Evolutionary conservation across 2,113 vertebrate genomes (phyloP), one percentile per base, ranked within the genome.

Genomic region (Edolisoma coerulescens): DNA sequence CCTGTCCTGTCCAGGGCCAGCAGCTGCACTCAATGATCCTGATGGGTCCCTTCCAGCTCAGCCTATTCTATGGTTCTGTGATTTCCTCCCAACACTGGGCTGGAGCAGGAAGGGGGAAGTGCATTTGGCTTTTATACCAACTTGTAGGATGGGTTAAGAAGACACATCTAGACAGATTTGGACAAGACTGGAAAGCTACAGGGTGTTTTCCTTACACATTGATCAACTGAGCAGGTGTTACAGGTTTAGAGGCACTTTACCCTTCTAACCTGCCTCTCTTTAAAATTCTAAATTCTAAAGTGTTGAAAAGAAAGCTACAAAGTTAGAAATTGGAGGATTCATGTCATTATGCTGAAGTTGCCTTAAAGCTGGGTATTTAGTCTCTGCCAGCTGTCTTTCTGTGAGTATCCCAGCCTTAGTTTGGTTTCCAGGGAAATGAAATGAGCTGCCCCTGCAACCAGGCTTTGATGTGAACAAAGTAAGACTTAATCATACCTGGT

Each of bases 171-270:
- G 65, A 57, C 17, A 67, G 45, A 26, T 81, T 89, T 77, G 45
- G 50, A n/a, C 10, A 37, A 54, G 33, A 33, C 30, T 70, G 30
- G 30, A 71, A 70, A 85, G 39, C 5, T n/a, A 3, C 27, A 35
- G 47, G 8, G 11, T 42, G 35, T 19, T 92, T 63, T 90, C 35
- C 57, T 82, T 76, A 14, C 21, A 30, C 12, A 5, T 84, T 71
- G 60, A 22, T 82, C 17, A 44, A 19, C 0, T 71, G 39, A 19
- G 21, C 4, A 17, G 1, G 0, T 39, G 16, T n/a, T 37, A 49
- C 17, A 26, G 7, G 35, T 63, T 67, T n/a, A 65, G 64, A 78
- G 23, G 30, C 16, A 56, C 14, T 35, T 71, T 26, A 7, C 10
- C 30, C 11, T 52, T 79, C 37, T 64, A 73, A 52, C 7, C 19